Conservation (phyloP, 2,888 invertebrate species). For the Leptarthrus brevirostris region DNA sequence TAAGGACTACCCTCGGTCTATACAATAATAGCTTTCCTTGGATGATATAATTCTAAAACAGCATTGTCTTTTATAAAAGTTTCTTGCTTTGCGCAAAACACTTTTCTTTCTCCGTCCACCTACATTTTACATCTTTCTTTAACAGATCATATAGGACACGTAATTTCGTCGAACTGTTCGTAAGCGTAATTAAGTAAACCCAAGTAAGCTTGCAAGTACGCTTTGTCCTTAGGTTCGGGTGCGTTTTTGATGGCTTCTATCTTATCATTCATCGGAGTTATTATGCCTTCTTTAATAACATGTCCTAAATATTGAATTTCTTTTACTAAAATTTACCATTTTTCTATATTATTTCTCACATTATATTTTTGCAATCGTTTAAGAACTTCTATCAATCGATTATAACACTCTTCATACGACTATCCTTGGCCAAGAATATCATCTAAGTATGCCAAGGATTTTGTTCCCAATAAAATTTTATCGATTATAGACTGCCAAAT, state of each 20-base stretch:
- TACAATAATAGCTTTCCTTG: background rate
- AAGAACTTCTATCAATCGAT: slow-evolving; percentile 42
- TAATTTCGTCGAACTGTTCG: background rate
- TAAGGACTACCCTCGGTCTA: background rate
- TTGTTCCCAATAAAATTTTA: slow-evolving; percentile 6
- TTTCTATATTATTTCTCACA: slow-evolving; percentile 45
- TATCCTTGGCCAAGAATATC: slow-evolving; percentile 47
- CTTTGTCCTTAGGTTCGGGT: background rate
- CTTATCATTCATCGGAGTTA: background rate
- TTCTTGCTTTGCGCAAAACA: background rate
- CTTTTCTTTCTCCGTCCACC: background rate
- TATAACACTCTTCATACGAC: slow-evolving; percentile 35
- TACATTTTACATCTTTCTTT: background rate
- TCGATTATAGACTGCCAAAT: background rate
- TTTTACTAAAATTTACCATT: slow-evolving; percentile 48
- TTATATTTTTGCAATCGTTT: slow-evolving; percentile 30
- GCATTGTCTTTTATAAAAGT: background rate
- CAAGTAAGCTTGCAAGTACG: background rate
- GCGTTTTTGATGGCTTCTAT: background rate
- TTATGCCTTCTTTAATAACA: background rate
- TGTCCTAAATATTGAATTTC: slow-evolving; percentile 25
- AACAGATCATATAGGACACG: background rate
- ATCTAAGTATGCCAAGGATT: slow-evolving; percentile 42
- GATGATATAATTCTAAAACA: background rate
- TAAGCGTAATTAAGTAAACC: background rate